phyloP scores from a whole-genome alignment of 2,113 vertebrate genomes.

The Chitala chitala region DNA sequence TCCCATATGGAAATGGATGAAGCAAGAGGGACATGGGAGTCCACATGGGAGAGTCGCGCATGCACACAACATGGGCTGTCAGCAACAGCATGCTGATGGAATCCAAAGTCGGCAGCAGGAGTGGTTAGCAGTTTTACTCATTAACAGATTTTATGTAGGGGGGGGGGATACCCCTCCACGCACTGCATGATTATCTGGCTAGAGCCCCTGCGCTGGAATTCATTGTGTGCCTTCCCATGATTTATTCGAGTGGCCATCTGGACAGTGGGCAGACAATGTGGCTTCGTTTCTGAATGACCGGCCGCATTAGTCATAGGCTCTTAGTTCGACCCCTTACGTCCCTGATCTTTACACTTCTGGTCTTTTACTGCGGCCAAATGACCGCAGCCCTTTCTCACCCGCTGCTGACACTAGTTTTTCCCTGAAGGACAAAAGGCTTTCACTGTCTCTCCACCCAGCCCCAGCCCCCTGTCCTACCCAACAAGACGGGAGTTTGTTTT shows the following conservation, averaged over 20 bases:
- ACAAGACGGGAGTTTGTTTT: conserved; percentile 59
- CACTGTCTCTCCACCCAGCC: conserved; percentile 52
- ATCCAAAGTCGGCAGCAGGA: conserved; percentile 1
- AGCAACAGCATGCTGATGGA: neutral
- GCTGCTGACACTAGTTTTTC: conserved; percentile 61
- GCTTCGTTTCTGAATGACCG: conserved; percentile 51
- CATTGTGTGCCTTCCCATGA: conserved; percentile 41
- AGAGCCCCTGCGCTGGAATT: conserved; percentile 33
- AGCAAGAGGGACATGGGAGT: too few species aligned
- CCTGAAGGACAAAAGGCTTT: conserved; percentile 66
- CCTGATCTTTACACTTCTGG: conserved; percentile 59
- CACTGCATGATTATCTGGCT: conserved; percentile 34
- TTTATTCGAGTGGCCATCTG: conserved; percentile 71
- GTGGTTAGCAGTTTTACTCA: conserved; percentile 18
- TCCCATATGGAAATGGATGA: too few species aligned
- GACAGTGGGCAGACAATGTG: conserved; percentile 58
- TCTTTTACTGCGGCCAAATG: conserved; percentile 55
- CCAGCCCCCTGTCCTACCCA: conserved; percentile 39
- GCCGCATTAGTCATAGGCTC: conserved; percentile 80
- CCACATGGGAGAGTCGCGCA: too few species aligned
- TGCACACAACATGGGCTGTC: neutral
- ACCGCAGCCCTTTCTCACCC: conserved; percentile 46
- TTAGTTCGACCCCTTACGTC: conserved; percentile 56
- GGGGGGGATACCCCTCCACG: conserved; percentile 1
- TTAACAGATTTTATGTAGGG: conserved; percentile 20